A percentile compares a stretch with the other conserved stretches of the same genome.
phyloP scores from a whole-genome alignment of 30 jellyfish, hydroid and myxozoan species.

The Pelagia noctiluca region DNA sequence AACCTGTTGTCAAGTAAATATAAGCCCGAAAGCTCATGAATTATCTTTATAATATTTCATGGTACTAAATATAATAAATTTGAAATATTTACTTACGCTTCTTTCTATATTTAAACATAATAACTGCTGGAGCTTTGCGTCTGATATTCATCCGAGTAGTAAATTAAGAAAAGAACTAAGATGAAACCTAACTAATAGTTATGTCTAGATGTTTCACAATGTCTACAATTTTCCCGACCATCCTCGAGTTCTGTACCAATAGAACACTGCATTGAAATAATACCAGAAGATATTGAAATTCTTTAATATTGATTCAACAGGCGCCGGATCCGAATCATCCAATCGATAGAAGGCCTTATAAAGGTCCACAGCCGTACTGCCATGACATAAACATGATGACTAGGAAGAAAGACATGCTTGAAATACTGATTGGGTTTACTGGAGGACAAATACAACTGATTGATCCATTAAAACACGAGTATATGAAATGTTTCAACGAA shows the following conservation, averaged over 20 bases:
- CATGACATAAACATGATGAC: conserved; percentile 94
- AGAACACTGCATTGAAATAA: background rate
- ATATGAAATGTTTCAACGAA: conserved; percentile 88
- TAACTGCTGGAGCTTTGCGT: no score
- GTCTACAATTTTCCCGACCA: background rate
- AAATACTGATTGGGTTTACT: conserved; percentile 86
- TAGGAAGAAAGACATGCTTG: conserved; percentile 75
- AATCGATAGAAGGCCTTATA: conserved; percentile 90
- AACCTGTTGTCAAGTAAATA: no score
- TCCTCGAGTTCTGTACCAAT: no score
- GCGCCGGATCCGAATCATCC: conserved; percentile 96
- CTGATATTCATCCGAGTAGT: no score
- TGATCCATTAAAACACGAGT: conserved; percentile 93
- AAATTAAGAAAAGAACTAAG: no score
- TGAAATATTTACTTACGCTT: no score
- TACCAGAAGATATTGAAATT: background rate
- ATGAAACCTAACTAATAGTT: no score
- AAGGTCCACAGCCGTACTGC: conserved; percentile 98
- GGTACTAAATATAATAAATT: no score
- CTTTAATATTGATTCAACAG: conserved; percentile 48
- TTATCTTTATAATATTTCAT: no score
- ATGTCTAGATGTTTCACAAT: no score
- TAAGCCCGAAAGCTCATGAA: no score
- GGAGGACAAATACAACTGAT: conserved; percentile 97
- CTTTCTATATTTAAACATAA: no score